These are phyloP conservation scores for Latrodectus elegans DNA, from an alignment of 2,888 invertebrate genomes.

Conservation along the genomic window DNA sequence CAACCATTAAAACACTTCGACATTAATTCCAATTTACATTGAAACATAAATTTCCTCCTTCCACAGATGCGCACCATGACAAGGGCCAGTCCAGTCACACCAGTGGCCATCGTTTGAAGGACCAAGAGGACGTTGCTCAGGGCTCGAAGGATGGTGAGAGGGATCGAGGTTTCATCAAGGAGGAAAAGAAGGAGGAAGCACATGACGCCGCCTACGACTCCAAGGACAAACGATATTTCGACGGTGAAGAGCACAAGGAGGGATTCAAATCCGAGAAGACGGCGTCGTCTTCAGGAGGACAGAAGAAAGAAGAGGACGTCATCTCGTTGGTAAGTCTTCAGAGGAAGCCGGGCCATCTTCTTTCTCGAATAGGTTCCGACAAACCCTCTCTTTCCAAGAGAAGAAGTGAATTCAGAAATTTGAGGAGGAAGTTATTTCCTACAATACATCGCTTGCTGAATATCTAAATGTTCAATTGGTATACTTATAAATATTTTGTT, in stretches of 20 bases:
- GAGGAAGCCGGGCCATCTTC: background rate
- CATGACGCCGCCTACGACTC: conserved; percentile 63
- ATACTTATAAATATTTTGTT: no score
- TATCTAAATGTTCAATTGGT: background rate
- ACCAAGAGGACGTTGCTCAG: conserved; percentile 49
- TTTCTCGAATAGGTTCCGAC: background rate
- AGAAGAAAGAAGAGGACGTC: conserved; percentile 35
- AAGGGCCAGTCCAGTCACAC: conserved; percentile 48
- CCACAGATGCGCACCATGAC: conserved; percentile 65
- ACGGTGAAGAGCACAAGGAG: conserved; percentile 46
- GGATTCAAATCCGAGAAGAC: conserved; percentile 16
- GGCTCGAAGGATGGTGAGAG: conserved; percentile 60
- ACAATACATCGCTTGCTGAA: background rate
- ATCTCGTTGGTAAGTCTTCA: conserved; percentile 48
- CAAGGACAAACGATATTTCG: conserved; percentile 36
- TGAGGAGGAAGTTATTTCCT: conserved; percentile 1
- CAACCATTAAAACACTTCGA: no score
- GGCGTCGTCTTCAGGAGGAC: conserved; percentile 8
- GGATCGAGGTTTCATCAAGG: conserved; percentile 58
- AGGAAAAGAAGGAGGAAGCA: conserved; percentile 57
- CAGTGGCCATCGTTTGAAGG: conserved; percentile 41
- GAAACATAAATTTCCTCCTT: no score
- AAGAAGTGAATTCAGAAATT: background rate
- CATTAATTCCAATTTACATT: background rate
- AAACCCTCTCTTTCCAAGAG: background rate